A percentile compares a stretch with the other conserved stretches of the same genome.
Evolutionary conservation across 35 echinoderm and acorn worm genomes (phyloP).

Genomic region (Amphiura filiformis): DNA sequence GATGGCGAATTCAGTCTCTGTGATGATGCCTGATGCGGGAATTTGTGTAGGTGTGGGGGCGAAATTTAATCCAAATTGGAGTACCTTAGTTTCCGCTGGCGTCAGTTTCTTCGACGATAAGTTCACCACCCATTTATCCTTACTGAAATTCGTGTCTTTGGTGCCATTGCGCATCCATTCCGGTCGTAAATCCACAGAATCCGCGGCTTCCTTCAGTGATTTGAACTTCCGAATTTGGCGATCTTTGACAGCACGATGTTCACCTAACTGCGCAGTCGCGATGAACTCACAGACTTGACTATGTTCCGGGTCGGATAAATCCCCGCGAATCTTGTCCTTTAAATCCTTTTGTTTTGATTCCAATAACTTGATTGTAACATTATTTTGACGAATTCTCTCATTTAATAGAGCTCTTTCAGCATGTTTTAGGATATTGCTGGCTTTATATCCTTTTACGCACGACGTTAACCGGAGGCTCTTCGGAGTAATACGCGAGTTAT

Average conservation of each 20-base stretch:
- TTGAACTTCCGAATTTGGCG: neutral
- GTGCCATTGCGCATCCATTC: neutral
- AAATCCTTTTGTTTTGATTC: conserved; percentile 5
- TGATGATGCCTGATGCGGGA: neutral
- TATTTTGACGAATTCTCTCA: conserved; percentile 8
- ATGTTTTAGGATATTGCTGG: neutral
- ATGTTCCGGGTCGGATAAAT: neutral
- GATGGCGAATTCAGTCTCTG: neutral
- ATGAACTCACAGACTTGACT: neutral
- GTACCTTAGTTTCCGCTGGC: neutral
- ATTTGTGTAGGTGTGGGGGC: neutral
- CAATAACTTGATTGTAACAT: neutral
- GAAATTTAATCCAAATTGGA: neutral
- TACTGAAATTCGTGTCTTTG: neutral
- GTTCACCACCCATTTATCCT: neutral
- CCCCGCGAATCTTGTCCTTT: neutral
- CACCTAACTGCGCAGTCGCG: neutral
- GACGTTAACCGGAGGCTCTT: neutral
- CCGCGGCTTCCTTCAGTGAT: neutral
- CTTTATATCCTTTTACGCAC: neutral
- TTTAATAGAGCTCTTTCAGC: neutral
- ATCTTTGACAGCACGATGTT: neutral
- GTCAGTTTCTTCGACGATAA: neutral
- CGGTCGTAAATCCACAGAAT: neutral
- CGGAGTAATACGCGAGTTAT: neutral